Conservation (phyloP, 2,888 invertebrate genomes). For the Petrolisthes manimaculis region DNA sequence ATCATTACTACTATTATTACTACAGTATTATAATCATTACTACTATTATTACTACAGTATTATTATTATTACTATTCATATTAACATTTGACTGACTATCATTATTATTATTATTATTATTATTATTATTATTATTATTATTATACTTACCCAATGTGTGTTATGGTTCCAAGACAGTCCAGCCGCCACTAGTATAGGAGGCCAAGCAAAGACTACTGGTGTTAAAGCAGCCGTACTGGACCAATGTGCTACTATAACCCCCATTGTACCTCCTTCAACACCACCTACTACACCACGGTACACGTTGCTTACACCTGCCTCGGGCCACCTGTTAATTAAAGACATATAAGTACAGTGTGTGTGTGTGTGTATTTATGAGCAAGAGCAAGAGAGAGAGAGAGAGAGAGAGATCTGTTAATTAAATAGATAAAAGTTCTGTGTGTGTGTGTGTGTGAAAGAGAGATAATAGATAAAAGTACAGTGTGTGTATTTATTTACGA, state of each 20-base stretch:
- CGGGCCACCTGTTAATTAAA: conserved; percentile 73
- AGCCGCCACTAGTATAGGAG: conserved; percentile 74
- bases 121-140: neutral
- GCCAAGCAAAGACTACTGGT: conserved; percentile 75
- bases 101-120: neutral
- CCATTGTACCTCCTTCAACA: conserved; percentile 71
- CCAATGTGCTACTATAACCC: conserved; percentile 75
- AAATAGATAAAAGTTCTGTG: too few relatives aligned
- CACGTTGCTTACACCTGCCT: conserved; percentile 75
- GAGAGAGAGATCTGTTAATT: too few relatives aligned
- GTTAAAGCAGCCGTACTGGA: conserved; percentile 75
- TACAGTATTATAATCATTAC: too few relatives aligned
- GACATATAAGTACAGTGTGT: neutral
- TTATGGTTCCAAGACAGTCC: conserved; percentile 76
- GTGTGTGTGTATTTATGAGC: neutral
- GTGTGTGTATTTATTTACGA: too few relatives aligned
- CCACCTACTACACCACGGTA: conserved; percentile 74
- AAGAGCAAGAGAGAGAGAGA: neutral
- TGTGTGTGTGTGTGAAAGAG: too few relatives aligned
- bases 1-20: neutral
- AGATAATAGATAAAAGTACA: too few relatives aligned
- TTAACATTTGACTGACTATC: too few relatives aligned
- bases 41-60: too few relatives aligned
- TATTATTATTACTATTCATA: too few relatives aligned
- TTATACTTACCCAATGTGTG: conserved; percentile 70